These are phyloP conservation scores for Schizopygopsis malacanthus DNA, from an alignment of 2,797 vertebrate species.

Conservation along the genomic window DNA sequence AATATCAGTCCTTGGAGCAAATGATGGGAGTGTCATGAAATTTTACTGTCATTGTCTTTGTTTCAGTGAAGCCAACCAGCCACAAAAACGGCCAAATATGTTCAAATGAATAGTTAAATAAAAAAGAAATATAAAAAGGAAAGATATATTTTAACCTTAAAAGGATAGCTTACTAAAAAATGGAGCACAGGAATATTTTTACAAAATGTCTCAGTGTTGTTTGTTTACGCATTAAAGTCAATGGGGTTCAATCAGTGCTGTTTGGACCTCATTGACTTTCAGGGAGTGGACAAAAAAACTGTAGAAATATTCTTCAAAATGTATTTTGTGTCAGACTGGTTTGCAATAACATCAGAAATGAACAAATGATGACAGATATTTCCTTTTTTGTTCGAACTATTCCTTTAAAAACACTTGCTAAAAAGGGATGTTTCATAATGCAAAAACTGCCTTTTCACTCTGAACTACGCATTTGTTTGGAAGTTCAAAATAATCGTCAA, in stretches of 20 bases:
- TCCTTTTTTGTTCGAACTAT: neutral
- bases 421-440: neutral
- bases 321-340: neutral
- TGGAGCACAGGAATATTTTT: neutral
- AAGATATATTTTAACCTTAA: neutral
- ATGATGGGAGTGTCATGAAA: neutral
- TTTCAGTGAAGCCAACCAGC: neutral
- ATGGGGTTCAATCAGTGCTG: neutral
- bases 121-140: neutral
- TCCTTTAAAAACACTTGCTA: neutral
- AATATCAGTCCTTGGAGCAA: neutral
- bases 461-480: constrained; percentile 8
- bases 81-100: neutral
- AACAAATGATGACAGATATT: neutral
- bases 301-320: neutral
- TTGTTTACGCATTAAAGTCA: neutral
- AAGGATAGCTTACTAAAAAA: neutral
- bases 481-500: constrained; percentile 10
- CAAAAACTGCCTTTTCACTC: neutral
- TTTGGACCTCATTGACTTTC: neutral
- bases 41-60: neutral
- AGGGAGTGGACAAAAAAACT: neutral
- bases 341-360: neutral
- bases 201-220: neutral
- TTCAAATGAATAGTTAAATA: neutral